A percentile compares a stretch with the other conserved stretches of the same genome.
phyloP scores from a whole-genome alignment of 2,113 vertebrate genomes.

The Vidua macroura region DNA sequence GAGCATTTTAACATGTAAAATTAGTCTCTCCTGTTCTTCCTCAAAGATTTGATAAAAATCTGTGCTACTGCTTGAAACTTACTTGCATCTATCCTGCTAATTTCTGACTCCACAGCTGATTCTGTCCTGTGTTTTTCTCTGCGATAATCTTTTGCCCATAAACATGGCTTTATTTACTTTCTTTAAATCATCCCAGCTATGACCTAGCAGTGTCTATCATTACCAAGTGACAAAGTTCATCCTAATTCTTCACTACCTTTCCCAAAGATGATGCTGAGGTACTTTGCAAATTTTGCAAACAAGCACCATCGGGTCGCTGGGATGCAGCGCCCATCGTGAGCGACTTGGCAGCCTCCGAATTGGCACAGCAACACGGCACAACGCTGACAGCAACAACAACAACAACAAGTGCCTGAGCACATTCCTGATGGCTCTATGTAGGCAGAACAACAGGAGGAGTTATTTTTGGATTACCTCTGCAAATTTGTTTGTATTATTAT shows the following conservation, averaged over 20 bases:
- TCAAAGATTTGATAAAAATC: background rate
- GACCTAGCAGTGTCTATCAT: background rate
- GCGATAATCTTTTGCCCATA: background rate
- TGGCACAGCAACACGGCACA: fast-evolving
- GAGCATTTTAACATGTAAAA: background rate
- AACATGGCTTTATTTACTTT: background rate
- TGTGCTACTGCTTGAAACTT: background rate
- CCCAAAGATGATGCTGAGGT: background rate
- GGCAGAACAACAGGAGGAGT: background rate
- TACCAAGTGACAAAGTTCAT: background rate
- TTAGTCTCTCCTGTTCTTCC: background rate
- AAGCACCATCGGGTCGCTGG: fast-evolving
- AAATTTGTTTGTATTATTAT: constrained; percentile 24
- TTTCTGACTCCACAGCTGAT: background rate
- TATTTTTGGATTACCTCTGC: constrained; percentile 6
- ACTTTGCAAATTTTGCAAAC: background rate
- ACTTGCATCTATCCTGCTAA: background rate
- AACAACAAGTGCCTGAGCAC: background rate
- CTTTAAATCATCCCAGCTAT: background rate
- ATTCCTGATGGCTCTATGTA: background rate
- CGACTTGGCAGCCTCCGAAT: background rate
- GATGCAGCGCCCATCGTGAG: fast-evolving
- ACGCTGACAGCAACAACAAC: background rate
- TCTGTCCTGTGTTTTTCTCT: background rate
- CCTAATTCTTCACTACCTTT: background rate